phyloP scores from a whole-genome alignment of 2,888 invertebrate species.

The Erebia aethiops region DNA sequence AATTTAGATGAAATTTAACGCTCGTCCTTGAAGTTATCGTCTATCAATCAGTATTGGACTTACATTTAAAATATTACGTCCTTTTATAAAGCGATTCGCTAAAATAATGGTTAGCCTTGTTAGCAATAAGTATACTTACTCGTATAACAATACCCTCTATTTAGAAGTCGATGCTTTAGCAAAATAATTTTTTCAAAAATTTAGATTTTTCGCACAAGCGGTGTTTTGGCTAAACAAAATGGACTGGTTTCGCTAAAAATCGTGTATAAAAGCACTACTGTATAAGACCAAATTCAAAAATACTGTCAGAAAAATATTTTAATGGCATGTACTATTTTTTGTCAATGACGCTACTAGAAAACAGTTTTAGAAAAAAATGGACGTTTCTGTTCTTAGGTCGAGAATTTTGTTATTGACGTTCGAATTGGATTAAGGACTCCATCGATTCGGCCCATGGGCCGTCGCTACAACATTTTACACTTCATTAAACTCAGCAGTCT shows the following conservation, averaged over 20 bases:
- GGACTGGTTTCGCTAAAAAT: conserved; percentile 80
- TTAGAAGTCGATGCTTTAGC: conserved; percentile 71
- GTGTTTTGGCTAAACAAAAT: conserved; percentile 81
- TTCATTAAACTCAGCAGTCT: conserved; percentile 61
- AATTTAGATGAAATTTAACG: conserved; percentile 39
- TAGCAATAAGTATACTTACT: conserved; percentile 52
- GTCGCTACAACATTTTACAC: conserved; percentile 27
- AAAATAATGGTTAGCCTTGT: conserved; percentile 58
- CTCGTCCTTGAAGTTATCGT: conserved; percentile 43
- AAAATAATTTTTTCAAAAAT: conserved; percentile 75
- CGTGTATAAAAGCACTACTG: conserved; percentile 81
- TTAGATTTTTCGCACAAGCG: conserved; percentile 71
- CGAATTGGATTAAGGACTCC: conserved; percentile 56
- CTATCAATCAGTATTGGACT: conserved; percentile 49
- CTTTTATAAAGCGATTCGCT: conserved; percentile 62
- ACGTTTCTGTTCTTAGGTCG: conserved; percentile 82
- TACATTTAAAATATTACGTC: conserved; percentile 57
- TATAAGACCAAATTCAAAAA: conserved; percentile 79
- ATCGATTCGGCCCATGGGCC: conserved; percentile 32
- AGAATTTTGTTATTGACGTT: conserved; percentile 74
- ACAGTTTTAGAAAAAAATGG: conserved; percentile 81
- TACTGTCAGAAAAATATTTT: conserved; percentile 78
- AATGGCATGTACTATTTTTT: conserved; percentile 70
- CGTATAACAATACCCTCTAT: conserved; percentile 55
- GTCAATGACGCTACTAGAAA: conserved; percentile 77